Evolutionary conservation across 2,888 invertebrate species (phyloP).

Genomic region (Melolontha melolontha): DNA sequence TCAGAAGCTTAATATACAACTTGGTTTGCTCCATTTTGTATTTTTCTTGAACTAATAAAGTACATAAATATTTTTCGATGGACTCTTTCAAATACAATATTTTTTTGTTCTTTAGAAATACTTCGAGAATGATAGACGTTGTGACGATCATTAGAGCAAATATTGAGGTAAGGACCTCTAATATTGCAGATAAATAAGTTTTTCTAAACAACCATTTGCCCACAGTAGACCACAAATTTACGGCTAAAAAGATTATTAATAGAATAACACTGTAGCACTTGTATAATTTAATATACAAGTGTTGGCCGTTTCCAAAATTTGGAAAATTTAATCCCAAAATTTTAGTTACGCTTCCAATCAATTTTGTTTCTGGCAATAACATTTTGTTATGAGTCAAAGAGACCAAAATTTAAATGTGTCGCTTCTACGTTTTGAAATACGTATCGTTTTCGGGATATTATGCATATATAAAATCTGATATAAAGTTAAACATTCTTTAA

Average conservation of each 20-base stretch:
- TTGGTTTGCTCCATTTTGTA: neutral
- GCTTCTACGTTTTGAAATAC: too few species aligned
- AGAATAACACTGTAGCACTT: neutral
- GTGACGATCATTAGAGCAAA: neutral
- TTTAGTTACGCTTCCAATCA: neutral
- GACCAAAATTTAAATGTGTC: too few species aligned
- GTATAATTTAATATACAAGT: neutral
- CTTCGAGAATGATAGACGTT: neutral
- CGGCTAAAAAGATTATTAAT: neutral
- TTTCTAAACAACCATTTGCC: neutral
- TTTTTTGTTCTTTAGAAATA: conserved; percentile 5
- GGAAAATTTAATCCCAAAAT: conserved; percentile 9
- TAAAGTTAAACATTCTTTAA: too few species aligned
- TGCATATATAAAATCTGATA: too few species aligned
- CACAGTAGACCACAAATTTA: neutral
- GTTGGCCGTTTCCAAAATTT: neutral
- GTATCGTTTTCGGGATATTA: too few species aligned
- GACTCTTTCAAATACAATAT: neutral
- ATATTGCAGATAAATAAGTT: neutral
- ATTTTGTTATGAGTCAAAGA: neutral
- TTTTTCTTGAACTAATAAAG: neutral
- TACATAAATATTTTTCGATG: neutral
- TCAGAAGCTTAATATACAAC: neutral
- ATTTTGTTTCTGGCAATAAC: neutral
- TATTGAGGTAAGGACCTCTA: neutral